Evolutionary conservation across 2,797 vertebrate genomes (phyloP), one percentile per base, ranked within the genome.

Genomic region (Setipinna tenuifilis): DNA sequence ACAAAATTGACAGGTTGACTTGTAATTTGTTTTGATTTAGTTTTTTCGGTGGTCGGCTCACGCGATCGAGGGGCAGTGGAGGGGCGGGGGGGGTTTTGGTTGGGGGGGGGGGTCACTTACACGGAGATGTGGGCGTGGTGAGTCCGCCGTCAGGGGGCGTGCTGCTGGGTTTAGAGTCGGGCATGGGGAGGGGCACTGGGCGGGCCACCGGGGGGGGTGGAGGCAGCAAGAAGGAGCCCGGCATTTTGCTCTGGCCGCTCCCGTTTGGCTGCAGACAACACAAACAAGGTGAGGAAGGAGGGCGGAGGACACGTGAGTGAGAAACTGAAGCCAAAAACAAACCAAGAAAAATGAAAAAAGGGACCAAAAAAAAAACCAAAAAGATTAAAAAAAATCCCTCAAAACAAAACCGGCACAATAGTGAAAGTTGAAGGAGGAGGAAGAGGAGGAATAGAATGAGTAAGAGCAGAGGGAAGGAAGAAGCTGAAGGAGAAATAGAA

Each of bases 111-210:
- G 90, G 93, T 93, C 95, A 97, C 96, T 97, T 96, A 96, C 96
- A 96, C 94, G 96, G 96, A 93, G 96, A 96, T 85, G 96, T 92
- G 94, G 95, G 95, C 91, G 96, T 92, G 92, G 94, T 94, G 88
- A 95, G 94, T 95, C 95, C 96, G 93, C 95, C 96, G 94, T 96
- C 96, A 81, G 90, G 92, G 90, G 92, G 92, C 84, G 90, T 93
- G 92, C 89, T 91, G 91, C 92, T 91, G 91, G 91, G 87, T 91
- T 93, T 97, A 94, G 96, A 94, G 94, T 97, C 96, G 94, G 95
- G 94, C 95, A 96, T 96, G 94, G 96, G 95, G 94, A 97, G 96
- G 95, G 96, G 96, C 95, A 97, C 94, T 90, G 96, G 96, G 92
- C 96, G 95, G 94, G 96, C 96, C 95, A 96, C 95, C 88, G 96